These are phyloP conservation scores for Sitodiplosis mosellana DNA, from an alignment of 1,140 invertebrate species.

Conservation along the genomic window DNA sequence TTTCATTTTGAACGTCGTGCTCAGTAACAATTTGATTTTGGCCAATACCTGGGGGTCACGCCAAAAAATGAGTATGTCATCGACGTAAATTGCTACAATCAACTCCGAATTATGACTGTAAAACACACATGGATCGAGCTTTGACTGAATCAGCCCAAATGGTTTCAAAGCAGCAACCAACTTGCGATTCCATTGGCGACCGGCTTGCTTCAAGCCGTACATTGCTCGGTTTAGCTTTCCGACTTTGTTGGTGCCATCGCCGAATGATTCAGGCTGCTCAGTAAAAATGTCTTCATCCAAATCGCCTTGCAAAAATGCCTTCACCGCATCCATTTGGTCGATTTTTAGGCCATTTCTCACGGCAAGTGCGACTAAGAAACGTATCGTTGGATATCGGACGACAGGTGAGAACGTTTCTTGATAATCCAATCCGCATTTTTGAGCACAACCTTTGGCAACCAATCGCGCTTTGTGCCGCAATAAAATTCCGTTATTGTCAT, in stretches of 20 bases:
- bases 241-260: constrained; percentile 1
- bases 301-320: constrained; percentile 13
- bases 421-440: constrained; percentile 9
- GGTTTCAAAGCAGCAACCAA: constrained; percentile 6
- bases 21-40: constrained; percentile 6
- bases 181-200: constrained; percentile 13
- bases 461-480: constrained; percentile 8
- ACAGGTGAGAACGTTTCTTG: constrained; percentile 10
- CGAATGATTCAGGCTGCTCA: constrained; percentile 12
- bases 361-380: constrained; percentile 11
- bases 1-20: constrained; percentile 12
- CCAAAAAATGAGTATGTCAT: constrained; percentile 14
- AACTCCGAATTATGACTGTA: constrained; percentile 3
- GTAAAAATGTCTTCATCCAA: constrained; percentile 6
- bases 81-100: constrained; percentile 13
- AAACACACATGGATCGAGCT: constrained; percentile 13
- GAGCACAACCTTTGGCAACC: constrained; percentile 10
- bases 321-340: constrained; percentile 13
- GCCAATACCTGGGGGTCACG: constrained; percentile 4
- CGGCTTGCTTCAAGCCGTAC: constrained; percentile 2
- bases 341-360: constrained; percentile 10
- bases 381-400: constrained; percentile 5
- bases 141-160: constrained; percentile 4
- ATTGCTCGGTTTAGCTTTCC: constrained; percentile 1
- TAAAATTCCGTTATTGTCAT: not conserved